Evolutionary conservation across 2,888 invertebrate genomes (phyloP).

Genomic region (Achlya flavicornis): DNA sequence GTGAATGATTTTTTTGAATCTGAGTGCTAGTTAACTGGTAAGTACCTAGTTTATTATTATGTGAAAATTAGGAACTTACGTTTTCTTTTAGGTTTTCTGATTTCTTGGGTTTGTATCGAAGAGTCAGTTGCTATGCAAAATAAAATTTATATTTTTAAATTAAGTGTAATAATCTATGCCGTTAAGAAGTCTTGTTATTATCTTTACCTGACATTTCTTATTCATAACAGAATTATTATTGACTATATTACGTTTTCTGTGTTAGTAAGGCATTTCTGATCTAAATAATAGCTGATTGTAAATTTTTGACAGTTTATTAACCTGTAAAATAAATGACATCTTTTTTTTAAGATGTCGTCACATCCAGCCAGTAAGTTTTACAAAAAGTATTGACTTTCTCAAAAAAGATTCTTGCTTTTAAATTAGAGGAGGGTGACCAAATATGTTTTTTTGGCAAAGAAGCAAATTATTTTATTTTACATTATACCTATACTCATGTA

Average conservation of each 20-base stretch:
- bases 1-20: no score
- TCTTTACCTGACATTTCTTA: constrained; percentile 67
- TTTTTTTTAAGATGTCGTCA: not conserved
- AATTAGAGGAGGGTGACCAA: no score
- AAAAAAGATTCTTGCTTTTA: no score
- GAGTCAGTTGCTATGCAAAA: constrained; percentile 50
- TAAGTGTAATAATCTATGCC: not conserved
- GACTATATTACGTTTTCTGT: constrained; percentile 36
- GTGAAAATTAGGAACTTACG: constrained; percentile 42
- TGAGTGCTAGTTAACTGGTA: no score
- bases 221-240: constrained; percentile 56
- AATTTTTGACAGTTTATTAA: constrained; percentile 59
- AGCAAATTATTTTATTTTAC: no score
- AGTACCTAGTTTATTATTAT: not conserved
- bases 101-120: constrained; percentile 56
- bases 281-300: constrained; percentile 42
- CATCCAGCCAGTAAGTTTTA: not conserved
- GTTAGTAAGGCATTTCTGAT: constrained; percentile 52
- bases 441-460: no score
- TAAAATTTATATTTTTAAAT: not conserved
- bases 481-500: no score
- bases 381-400: not conserved
- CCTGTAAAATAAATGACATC: constrained; percentile 38
- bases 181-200: constrained; percentile 9
- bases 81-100: constrained; percentile 63